These are phyloP conservation scores for Periparus ater DNA, from an alignment of 2,797 vertebrate species.

Conservation along the genomic window DNA sequence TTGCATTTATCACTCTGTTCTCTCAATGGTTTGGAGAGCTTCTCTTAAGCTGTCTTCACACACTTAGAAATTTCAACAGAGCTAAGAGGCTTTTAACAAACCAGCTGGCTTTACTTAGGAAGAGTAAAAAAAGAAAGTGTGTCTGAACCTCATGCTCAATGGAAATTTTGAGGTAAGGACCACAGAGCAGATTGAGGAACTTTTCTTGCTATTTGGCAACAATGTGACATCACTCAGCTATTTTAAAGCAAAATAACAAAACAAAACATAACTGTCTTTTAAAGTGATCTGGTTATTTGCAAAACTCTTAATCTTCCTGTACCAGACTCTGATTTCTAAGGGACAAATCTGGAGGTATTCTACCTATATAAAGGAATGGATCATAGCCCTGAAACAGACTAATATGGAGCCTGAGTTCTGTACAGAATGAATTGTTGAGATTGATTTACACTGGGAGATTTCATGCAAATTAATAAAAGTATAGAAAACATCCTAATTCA, in stretches of 20 bases:
- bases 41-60: background rate
- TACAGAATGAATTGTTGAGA: background rate
- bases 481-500: background rate
- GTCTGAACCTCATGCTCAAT: background rate
- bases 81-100: background rate
- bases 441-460: background rate
- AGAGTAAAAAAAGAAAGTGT: background rate
- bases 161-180: constrained; percentile 46
- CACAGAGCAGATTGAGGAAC: constrained; percentile 30
- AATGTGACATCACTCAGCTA: background rate
- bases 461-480: background rate
- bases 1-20: background rate
- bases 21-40: background rate
- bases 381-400: background rate
- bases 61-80: background rate
- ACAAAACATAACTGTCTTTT: background rate
- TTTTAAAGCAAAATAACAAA: background rate
- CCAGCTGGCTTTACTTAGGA: background rate
- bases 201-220: background rate
- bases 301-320: background rate
- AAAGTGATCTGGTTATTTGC: background rate
- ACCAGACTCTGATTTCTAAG: background rate
- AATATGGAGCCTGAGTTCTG: background rate
- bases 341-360: background rate
- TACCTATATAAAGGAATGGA: background rate